Percentiles rank a stretch among this genome's conserved stretches.
Evolutionary conservation across 1,140 invertebrate genomes (phyloP).

Genomic region (Idris sp.): DNA sequence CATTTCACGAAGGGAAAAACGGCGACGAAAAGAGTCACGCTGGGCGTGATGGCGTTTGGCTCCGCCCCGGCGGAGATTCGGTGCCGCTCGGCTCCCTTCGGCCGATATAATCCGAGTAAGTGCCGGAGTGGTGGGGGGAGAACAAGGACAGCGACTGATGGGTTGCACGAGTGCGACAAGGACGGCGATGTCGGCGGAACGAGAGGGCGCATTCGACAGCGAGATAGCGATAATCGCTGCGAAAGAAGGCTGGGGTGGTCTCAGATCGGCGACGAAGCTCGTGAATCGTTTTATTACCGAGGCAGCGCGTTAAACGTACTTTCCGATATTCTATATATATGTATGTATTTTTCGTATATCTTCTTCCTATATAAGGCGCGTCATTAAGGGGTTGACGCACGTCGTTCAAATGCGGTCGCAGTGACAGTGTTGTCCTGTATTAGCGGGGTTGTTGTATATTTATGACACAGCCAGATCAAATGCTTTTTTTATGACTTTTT

Average conservation of each 20-base stretch:
- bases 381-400: slow-evolving; percentile 56
- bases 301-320: slow-evolving; percentile 58
- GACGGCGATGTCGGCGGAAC: slow-evolving; percentile 10
- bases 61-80: slow-evolving; percentile 55
- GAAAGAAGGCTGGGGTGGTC: slow-evolving; percentile 47
- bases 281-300: slow-evolving; percentile 70
- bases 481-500: slow-evolving; percentile 19
- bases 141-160: neutral
- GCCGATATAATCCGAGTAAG: slow-evolving; percentile 10
- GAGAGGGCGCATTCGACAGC: slow-evolving; percentile 16
- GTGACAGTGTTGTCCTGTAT: slow-evolving; percentile 53
- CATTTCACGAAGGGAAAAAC: slow-evolving; percentile 71
- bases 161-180: slow-evolving; percentile 15
- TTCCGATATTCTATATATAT: slow-evolving; percentile 70
- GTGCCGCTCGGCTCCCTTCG: slow-evolving; percentile 41
- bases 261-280: slow-evolving; percentile 64
- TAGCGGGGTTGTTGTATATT: slow-evolving; percentile 48
- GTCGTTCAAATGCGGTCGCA: slow-evolving; percentile 42
- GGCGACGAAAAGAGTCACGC: slow-evolving; percentile 71
- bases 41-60: too few species aligned
- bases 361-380: slow-evolving; percentile 66
- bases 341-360: slow-evolving; percentile 68
- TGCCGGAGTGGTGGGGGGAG: neutral
- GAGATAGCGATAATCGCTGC: slow-evolving; percentile 56
- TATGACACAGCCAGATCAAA: slow-evolving; percentile 34